Percentiles rank a stretch among this genome's conserved stretches.
phyloP scores from a whole-genome alignment of 2,888 invertebrate species.

The Drosophila rubida region DNA sequence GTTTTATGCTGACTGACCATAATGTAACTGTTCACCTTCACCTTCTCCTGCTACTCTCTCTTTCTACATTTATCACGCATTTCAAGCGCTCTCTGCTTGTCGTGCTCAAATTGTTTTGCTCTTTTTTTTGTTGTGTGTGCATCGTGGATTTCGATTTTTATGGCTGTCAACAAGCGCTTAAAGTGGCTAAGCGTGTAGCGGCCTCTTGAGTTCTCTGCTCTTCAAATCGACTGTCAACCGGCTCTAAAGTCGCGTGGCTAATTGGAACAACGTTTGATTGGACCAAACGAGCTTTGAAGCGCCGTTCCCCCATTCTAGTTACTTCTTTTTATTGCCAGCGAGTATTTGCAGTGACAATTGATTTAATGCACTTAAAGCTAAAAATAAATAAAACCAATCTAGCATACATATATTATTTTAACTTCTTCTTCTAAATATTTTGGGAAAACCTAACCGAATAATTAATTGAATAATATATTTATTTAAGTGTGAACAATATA shows the following conservation, averaged over 20 bases:
- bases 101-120: constrained; percentile 24
- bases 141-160: constrained; percentile 46
- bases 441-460: too few relatives aligned
- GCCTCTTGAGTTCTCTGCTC: constrained; percentile 14
- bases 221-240: constrained; percentile 35
- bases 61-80: constrained; percentile 19
- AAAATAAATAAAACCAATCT: too few relatives aligned
- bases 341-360: neutral
- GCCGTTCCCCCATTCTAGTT: neutral
- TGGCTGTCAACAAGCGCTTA: constrained; percentile 54
- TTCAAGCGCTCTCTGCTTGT: constrained; percentile 25
- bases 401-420: too few relatives aligned
- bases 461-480: too few relatives aligned
- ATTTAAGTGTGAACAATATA: too few relatives aligned
- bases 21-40: constrained; percentile 19
- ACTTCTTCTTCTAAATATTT: too few relatives aligned
- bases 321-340: neutral
- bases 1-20: constrained; percentile 43
- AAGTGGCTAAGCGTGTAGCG: constrained; percentile 63
- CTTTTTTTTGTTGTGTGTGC: constrained; percentile 17
- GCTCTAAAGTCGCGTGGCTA: constrained; percentile 48
- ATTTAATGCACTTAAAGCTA: neutral
- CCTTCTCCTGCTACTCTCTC: neutral
- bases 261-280: constrained; percentile 41
- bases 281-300: constrained; percentile 1